phyloP scores from a whole-genome alignment of 1,140 invertebrate genomes.

The Neomicropteryx cornuta region DNA sequence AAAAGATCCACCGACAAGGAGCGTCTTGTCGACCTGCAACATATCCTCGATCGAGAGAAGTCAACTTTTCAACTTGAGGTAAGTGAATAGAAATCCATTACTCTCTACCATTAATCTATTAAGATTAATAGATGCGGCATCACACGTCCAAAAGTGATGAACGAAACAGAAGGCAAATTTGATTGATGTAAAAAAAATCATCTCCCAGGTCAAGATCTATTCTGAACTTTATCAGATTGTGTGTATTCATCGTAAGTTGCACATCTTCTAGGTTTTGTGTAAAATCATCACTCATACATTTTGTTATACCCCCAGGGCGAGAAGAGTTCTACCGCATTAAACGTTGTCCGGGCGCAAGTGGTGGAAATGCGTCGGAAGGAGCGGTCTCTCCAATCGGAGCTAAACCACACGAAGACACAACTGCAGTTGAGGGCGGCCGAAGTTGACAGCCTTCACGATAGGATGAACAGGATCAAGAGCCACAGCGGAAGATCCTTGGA shows the following conservation, averaged over 20 bases:
- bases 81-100: slow-evolving; percentile 31
- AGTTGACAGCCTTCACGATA: no score
- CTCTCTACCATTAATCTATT: neutral
- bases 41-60: slow-evolving; percentile 31
- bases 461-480: no score
- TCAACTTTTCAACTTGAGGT: slow-evolving; percentile 40
- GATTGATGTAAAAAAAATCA: neutral
- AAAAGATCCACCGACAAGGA: slow-evolving; percentile 38
- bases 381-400: no score
- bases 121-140: neutral
- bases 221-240: neutral
- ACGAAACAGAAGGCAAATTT: no score
- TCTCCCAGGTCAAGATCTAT: neutral
- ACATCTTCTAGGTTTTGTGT: neutral
- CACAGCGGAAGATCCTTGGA: no score
- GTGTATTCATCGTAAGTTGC: neutral
- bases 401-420: no score
- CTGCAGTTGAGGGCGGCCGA: no score
- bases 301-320: no score
- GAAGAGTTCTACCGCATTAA: no score
- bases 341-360: no score
- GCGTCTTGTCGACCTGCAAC: slow-evolving; percentile 30
- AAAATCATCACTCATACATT: no score
- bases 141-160: slow-evolving; percentile 11
- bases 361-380: no score